These are phyloP conservation scores for Mechanitis messenoides DNA, from an alignment of 2,888 invertebrate genomes.

Conservation along the genomic window DNA sequence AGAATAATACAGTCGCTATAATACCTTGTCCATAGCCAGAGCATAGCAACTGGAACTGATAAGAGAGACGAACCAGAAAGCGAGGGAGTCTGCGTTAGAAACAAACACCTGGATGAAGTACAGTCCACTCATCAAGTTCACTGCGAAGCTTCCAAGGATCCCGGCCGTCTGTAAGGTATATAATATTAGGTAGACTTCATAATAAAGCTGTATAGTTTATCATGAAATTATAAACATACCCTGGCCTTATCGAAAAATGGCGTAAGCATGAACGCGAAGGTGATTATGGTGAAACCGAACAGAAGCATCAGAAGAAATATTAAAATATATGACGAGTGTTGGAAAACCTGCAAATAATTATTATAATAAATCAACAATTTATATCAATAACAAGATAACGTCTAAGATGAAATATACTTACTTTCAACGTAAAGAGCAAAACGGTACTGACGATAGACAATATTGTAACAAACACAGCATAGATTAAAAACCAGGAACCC, in stretches of 20 bases:
- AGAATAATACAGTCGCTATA: not conserved
- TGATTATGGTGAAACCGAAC: conserved; percentile 88
- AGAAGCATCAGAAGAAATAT: conserved; percentile 86
- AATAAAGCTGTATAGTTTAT: not conserved
- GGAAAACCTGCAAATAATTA: conserved; percentile 77
- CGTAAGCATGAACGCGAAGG: conserved; percentile 89
- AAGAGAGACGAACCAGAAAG: conserved; percentile 86
- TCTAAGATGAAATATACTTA: conserved; percentile 42
- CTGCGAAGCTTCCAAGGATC: conserved; percentile 85
- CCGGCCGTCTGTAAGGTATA: conserved; percentile 81
- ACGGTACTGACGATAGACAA: conserved; percentile 83
- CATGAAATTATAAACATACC: conserved; percentile 66
- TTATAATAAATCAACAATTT: not conserved
- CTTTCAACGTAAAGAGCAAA: conserved; percentile 81
- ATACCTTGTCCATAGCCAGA: conserved; percentile 89
- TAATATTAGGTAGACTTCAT: no score
- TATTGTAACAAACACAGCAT: conserved; percentile 82
- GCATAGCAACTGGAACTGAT: conserved; percentile 90
- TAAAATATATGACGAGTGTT: conserved; percentile 85
- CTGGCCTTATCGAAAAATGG: conserved; percentile 91
- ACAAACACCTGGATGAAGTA: conserved; percentile 89
- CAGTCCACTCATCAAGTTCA: conserved; percentile 85
- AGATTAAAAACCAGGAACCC: conserved; percentile 90
- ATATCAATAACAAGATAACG: no score
- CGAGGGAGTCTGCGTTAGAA: conserved; percentile 80